Percentiles rank a stretch among this genome's conserved stretches.
Evolutionary conservation across 2,888 invertebrate genomes (phyloP).

Genomic region (Ormyrus pomaceus): DNA sequence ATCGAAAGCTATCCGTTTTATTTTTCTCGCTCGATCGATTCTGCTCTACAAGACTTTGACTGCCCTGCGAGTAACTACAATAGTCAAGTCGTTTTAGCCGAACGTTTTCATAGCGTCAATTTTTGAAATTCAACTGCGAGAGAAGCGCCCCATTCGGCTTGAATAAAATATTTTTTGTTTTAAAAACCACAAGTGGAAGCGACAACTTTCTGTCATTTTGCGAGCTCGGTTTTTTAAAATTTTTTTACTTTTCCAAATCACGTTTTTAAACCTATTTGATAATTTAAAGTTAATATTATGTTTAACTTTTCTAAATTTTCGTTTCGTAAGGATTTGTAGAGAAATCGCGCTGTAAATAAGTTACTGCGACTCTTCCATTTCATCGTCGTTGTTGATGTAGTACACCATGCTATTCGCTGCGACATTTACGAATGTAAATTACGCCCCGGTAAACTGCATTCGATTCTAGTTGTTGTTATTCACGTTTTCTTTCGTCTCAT

Average conservation of each 20-base stretch:
- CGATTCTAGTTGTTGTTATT: background rate
- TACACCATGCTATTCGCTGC: background rate
- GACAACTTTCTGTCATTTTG: no score
- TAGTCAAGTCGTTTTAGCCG: background rate
- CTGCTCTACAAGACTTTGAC: background rate
- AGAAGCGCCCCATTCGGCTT: no score
- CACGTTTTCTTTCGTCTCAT: slow-evolving; percentile 1
- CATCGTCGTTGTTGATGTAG: background rate
- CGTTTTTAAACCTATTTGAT: no score
- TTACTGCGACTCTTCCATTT: background rate
- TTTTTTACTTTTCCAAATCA: no score
- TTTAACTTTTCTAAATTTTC: no score
- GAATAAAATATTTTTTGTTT: no score
- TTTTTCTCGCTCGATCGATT: slow-evolving; percentile 36
- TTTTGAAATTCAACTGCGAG: no score
- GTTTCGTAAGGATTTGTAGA: background rate
- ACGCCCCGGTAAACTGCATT: slow-evolving; percentile 28
- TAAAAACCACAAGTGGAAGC: no score
- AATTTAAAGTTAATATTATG: no score
- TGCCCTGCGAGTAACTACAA: background rate
- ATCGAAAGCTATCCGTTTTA: slow-evolving; percentile 45
- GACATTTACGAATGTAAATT: slow-evolving; percentile 51
- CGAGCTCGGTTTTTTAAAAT: no score
- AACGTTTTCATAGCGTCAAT: no score
- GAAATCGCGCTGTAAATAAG: background rate